Base-by-base conservation (phyloP, 2,113 vertebrate genomes). In the Toxotes jaculatrix region DNA sequence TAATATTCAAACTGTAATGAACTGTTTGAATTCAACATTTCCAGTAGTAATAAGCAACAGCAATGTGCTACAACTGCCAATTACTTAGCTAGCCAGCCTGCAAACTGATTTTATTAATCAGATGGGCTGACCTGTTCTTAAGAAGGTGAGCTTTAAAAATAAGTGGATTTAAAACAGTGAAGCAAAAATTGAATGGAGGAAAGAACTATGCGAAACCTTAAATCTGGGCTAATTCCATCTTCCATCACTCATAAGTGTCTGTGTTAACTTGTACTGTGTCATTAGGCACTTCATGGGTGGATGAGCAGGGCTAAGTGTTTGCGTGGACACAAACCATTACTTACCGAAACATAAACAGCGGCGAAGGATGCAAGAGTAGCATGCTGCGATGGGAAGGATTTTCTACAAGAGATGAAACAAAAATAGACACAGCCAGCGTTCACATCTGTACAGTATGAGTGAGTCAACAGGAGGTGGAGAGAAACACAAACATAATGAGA, bases 351-450 rank as follows among this genome's bases (percentile, higher is more conserved):
- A 70, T 99, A 99, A 60, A 99, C 97, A 53, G 98, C 98, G 43
- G 98, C 97, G 70, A 99, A 99, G 65, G 98, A 98, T 83, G 98
- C 98, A 1, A 99, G 95, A 17, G 98, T 99, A 1, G 98, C 98
- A 21, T 99, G 98, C 93, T 99, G 97, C 60, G 98, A 99, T 31
- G 98, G 98, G 82, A 99, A 99, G 68, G 98, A 98, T 85, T 99
- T 99, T 88, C 98, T 99, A 96, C 82, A 95, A 97, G 63, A 88
- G 42, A 90, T n/a, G 19, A 78, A 83, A 83, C 60, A 85, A 38
- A 74, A 89, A 89, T 27, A 77, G 67, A 74, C 45, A 65, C 7
- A 84, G 66, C 31, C 32, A 65, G 34, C 2, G 7, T 59, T 74
- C 23, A 10, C 64, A 65, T 65, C 7, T 60, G 53, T 42, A n/a